Evolutionary conservation across 2,113 vertebrate genomes (phyloP).

Genomic region (Coturnix japonica): DNA sequence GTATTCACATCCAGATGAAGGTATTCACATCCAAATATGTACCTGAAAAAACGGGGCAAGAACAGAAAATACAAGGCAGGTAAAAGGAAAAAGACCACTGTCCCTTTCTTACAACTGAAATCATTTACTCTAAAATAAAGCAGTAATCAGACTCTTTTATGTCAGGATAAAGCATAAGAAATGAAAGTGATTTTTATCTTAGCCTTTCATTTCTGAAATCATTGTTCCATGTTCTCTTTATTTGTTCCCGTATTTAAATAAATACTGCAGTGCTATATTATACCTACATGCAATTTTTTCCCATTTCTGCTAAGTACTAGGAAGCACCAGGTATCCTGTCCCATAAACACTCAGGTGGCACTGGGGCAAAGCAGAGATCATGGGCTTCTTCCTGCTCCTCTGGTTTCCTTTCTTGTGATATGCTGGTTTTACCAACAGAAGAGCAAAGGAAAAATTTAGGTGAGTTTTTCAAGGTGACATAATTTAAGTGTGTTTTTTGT

Average conservation of each 20-base stretch:
- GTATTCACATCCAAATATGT: background rate
- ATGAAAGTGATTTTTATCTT: background rate
- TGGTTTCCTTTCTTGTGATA: background rate
- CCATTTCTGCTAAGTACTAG: background rate
- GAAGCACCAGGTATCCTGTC: background rate
- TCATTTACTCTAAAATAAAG: background rate
- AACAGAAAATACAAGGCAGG: background rate
- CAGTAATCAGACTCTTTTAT: background rate
- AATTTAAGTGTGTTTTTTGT: background rate
- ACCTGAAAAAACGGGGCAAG: background rate
- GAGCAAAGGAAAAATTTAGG: background rate
- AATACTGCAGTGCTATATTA: too few species aligned
- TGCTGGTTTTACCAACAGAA: background rate
- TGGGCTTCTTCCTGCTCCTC: background rate
- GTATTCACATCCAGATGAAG: background rate
- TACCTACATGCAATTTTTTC: background rate
- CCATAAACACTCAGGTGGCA: accelerated
- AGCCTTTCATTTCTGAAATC: background rate
- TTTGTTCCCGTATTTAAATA: background rate
- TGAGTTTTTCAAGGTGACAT: background rate
- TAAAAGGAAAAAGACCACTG: background rate
- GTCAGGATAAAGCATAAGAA: background rate
- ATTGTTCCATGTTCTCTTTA: background rate
- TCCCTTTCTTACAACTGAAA: background rate
- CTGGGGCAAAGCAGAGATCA: background rate